Conservation (phyloP, 1,140 invertebrate species). For the Drosophila simulans region DNA sequence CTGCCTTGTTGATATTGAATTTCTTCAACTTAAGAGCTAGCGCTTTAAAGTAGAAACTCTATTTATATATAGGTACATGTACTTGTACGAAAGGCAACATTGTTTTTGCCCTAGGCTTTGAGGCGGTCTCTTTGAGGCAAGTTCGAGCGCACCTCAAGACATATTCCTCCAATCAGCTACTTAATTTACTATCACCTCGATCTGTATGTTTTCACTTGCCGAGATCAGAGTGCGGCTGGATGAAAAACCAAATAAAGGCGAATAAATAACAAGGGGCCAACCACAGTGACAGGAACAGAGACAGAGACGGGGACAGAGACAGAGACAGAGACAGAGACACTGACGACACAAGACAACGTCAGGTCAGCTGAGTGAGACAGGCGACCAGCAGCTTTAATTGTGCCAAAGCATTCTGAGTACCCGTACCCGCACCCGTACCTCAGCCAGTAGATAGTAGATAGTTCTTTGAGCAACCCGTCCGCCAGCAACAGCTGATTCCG, state of each 20-base stretch:
- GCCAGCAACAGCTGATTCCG: constrained; percentile 48
- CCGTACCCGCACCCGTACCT: constrained; percentile 44
- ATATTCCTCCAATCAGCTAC: not conserved
- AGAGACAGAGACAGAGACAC: constrained; percentile 22
- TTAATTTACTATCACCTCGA: constrained; percentile 12
- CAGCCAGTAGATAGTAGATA: constrained; percentile 36
- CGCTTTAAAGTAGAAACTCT: no score
- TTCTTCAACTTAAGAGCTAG: no score
- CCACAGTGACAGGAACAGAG: constrained; percentile 19
- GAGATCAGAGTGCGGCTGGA: constrained; percentile 26
- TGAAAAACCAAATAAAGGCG: constrained; percentile 11
- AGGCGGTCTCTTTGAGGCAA: not conserved
- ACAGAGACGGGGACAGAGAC: not conserved
- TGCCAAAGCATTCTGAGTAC: constrained; percentile 75
- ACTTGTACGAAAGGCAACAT: no score
- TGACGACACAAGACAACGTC: constrained; percentile 54
- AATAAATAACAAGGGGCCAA: constrained; percentile 37
- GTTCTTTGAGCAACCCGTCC: constrained; percentile 55
- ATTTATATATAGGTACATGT: no score
- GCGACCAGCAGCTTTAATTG: constrained; percentile 73
- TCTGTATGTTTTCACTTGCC: not conserved
- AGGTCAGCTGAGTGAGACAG: constrained; percentile 67
- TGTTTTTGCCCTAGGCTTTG: no score
- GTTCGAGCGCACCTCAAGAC: not conserved
- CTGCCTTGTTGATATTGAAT: no score